Conservation (phyloP, 2,113 vertebrate species). For the Nesospiza acunhae region DNA sequence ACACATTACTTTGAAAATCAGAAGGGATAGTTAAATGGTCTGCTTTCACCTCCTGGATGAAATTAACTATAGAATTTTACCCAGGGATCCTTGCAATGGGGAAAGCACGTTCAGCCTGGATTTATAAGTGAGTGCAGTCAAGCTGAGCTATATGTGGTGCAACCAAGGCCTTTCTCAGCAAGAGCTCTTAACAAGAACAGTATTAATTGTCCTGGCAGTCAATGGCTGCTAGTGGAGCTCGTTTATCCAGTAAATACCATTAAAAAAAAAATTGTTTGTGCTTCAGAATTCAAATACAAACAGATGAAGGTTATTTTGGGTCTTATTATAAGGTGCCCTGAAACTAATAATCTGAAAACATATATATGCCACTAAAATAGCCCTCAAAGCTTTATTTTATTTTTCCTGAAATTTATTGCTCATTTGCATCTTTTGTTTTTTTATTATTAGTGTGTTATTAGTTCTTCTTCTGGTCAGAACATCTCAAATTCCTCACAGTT, state of each 20-base stretch:
- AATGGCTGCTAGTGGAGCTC: not conserved
- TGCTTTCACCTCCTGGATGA: not conserved
- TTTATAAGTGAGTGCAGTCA: not conserved
- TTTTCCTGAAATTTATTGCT: not conserved
- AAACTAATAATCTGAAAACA: not conserved
- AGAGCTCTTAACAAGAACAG: not conserved
- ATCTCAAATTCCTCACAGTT: not conserved
- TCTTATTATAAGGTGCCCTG: not conserved
- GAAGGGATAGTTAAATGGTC: not conserved
- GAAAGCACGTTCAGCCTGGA: not conserved
- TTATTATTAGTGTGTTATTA: rapidly evolving
- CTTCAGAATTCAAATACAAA: not conserved
- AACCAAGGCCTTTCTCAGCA: not conserved
- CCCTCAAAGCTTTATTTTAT: not conserved
- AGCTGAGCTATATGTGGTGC: not conserved
- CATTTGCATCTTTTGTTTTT: rapidly evolving
- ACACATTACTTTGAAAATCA: not conserved
- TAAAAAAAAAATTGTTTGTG: not conserved
- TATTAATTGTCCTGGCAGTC: not conserved
- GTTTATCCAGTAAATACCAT: not conserved
- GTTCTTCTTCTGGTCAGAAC: not conserved
- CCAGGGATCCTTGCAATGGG: not conserved
- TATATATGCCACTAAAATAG: not conserved
- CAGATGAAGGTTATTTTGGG: not conserved
- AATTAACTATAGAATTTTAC: not conserved